Base-by-base conservation (phyloP, 2,797 vertebrate species). In the Ibycter americanus region DNA sequence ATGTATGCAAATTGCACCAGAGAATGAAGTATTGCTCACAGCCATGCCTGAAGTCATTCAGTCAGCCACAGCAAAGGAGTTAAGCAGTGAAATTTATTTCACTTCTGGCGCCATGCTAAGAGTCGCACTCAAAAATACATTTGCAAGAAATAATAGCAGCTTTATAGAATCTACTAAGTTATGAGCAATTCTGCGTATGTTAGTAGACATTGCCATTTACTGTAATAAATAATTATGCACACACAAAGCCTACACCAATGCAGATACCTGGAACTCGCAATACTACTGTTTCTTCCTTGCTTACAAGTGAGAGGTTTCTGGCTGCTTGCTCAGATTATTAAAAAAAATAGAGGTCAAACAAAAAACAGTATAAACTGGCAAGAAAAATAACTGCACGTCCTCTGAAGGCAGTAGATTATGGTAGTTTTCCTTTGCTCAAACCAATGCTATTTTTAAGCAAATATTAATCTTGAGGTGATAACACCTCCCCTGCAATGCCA, bases 41-140 rank as follows among this genome's bases (percentile, higher is more conserved):
- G 85, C 70, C 66, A 81, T 82, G 93, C 80, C 91, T 94, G 72
- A 86, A 96, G 77, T 95, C 25, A 89, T 96, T 94, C 83, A 94
- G 68, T 83, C 87, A 94, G 66, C 66, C 93, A 95, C 83, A 93
- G 88, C 38, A 96, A 96, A 94, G 85, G 90, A 94, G 31, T 26
- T 88, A 84, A 94, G 42, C 77, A 83, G 66, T 40, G 46, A 94
- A 95, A 97, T 91, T 90, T 87, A 94, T 93, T 96, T 96, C 77
- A 87, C 44, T 93, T 94, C 87, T 93, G 83, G 87, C 13, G 1
- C 88, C 87, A 80, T 2, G 3, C 59, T 65, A 83, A 68, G 62
- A 82, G 58, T 65, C 12, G 2, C 4, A 17, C 46, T 90, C 51
- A 91, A 68, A 76, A 96, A 92, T 44, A 72, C 38, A 84, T 88